Percentiles rank a stretch among this genome's conserved stretches.
Evolutionary conservation across 2,888 invertebrate species (phyloP).

Genomic region (Physocephala rufipes): DNA sequence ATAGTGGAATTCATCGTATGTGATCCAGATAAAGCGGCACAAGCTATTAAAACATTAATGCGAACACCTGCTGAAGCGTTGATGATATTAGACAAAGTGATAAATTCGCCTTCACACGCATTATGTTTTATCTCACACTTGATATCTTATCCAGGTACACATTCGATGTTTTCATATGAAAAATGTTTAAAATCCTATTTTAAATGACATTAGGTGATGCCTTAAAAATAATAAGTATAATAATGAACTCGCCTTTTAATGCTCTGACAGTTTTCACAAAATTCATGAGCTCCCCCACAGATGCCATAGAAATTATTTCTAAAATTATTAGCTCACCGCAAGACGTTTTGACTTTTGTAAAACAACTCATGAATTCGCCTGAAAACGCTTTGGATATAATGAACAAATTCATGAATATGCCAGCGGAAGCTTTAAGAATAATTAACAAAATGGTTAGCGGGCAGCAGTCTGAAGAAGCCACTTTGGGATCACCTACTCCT

Average conservation of each 20-base stretch:
- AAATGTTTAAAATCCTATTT: background rate
- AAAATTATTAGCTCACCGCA: constrained; percentile 65
- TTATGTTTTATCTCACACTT: constrained; percentile 63
- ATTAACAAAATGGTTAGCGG: constrained; percentile 64
- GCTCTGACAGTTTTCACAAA: constrained; percentile 66
- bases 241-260: constrained; percentile 66
- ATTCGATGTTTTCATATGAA: background rate
- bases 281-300: constrained; percentile 66
- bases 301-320: constrained; percentile 65
- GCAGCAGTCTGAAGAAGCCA: constrained; percentile 33
- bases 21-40: constrained; percentile 62
- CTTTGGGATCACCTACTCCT: background rate
- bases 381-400: constrained; percentile 65
- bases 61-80: constrained; percentile 62
- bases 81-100: constrained; percentile 60
- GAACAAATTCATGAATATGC: constrained; percentile 66
- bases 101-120: constrained; percentile 64
- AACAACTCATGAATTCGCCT: constrained; percentile 65
- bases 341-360: constrained; percentile 64
- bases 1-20: constrained; percentile 63
- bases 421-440: constrained; percentile 64
- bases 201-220: constrained; percentile 57
- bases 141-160: constrained; percentile 61
- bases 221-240: constrained; percentile 65
- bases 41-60: constrained; percentile 64